Conservation (phyloP, 1,140 invertebrate species). For the Zaprionus capensis region DNA sequence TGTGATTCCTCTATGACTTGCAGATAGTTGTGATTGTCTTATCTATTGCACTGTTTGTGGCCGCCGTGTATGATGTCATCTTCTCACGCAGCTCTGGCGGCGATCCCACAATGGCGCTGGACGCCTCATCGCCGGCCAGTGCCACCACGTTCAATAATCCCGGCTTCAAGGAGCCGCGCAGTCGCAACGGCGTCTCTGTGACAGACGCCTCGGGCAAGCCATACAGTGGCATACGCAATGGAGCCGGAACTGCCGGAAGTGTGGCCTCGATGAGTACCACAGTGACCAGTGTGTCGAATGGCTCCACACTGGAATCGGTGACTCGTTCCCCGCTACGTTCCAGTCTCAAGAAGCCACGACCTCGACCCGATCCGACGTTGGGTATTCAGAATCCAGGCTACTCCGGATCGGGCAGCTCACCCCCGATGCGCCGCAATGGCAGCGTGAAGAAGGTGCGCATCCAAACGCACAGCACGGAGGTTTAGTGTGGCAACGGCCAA, state of each 20-base stretch:
- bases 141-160: slow-evolving; percentile 92
- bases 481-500: slow-evolving; percentile 84
- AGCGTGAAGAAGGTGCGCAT: slow-evolving; percentile 94
- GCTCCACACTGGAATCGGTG: slow-evolving; percentile 86
- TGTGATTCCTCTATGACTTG: slow-evolving; percentile 53
- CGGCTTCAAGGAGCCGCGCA: slow-evolving; percentile 90
- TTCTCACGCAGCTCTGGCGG: slow-evolving; percentile 89
- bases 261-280: slow-evolving; percentile 90
- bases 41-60: slow-evolving; percentile 90
- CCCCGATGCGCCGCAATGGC: slow-evolving; percentile 90
- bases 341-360: slow-evolving; percentile 91
- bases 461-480: slow-evolving; percentile 94
- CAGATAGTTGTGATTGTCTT: slow-evolving; percentile 91
- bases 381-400: slow-evolving; percentile 93
- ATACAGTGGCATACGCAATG: slow-evolving; percentile 90
- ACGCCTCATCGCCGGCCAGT: slow-evolving; percentile 85
- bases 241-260: slow-evolving; percentile 86
- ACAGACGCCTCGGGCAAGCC: slow-evolving; percentile 93
- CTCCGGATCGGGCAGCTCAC: slow-evolving; percentile 90
- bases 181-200: slow-evolving; percentile 90
- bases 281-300: slow-evolving; percentile 88
- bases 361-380: slow-evolving; percentile 86
- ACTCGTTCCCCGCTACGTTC: slow-evolving; percentile 91
- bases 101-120: slow-evolving; percentile 89
- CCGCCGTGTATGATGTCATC: slow-evolving; percentile 90